These are phyloP conservation scores for Elymnias hypermnestra DNA, from an alignment of 1,140 invertebrate genomes.

Conservation along the genomic window DNA sequence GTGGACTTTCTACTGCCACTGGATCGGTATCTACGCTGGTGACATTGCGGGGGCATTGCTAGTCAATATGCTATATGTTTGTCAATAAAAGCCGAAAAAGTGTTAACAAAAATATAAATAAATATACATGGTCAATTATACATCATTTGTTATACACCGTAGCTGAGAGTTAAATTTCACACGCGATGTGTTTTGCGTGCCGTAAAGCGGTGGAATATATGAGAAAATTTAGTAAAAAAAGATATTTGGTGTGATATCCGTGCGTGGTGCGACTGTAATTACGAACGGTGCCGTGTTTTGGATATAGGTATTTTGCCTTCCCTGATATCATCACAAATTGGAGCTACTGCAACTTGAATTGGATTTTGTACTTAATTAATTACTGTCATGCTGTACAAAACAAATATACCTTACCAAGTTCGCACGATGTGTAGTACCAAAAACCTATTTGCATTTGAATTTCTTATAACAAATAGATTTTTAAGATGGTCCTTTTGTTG, in stretches of 20 bases:
- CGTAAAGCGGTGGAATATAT: conserved; percentile 52
- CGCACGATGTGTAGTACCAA: conserved; percentile 36
- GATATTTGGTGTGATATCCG: conserved; percentile 41
- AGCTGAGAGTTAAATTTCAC: conserved; percentile 52
- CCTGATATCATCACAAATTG: conserved; percentile 40
- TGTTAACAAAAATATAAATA: too few relatives aligned
- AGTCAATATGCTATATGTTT: too few relatives aligned
- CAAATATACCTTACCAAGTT: conserved; percentile 22
- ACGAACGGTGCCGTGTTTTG: conserved; percentile 37
- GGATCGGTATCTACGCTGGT: too few relatives aligned
- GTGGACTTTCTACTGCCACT: too few relatives aligned
- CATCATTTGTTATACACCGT: conserved; percentile 41
- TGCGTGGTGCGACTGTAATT: conserved; percentile 57
- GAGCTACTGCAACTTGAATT: conserved; percentile 32
- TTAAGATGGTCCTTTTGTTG: conserved; percentile 48
- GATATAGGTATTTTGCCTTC: conserved; percentile 40
- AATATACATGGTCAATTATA: conserved; percentile 43
- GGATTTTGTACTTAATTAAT: conserved; percentile 56
- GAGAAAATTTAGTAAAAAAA: conserved; percentile 58
- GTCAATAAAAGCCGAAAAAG: too few relatives aligned
- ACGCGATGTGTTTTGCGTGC: conserved; percentile 66
- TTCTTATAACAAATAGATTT: conserved; percentile 54
- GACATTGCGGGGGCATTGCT: too few relatives aligned
- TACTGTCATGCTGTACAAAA: conserved; percentile 13
- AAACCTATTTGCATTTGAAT: conserved; percentile 48